Conservation (phyloP, 2,797 vertebrate genomes). For the Alcedo atthis region DNA sequence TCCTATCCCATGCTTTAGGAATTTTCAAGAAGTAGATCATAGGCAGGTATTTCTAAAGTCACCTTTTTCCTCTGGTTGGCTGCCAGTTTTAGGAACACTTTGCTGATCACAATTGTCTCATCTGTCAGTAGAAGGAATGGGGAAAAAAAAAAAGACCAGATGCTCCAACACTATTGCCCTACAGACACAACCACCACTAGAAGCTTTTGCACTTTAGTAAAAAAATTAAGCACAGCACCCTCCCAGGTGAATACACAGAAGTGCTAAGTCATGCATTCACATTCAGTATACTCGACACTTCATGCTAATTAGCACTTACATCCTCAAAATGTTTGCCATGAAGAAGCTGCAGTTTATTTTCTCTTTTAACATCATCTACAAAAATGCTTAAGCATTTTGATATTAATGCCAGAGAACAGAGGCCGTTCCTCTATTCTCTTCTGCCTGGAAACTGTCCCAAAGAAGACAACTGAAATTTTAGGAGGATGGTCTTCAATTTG, state of each 20-base stretch:
- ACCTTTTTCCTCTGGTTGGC: neutral
- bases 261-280: neutral
- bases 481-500: neutral
- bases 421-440: neutral
- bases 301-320: neutral
- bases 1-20: rapidly evolving
- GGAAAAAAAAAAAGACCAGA: neutral
- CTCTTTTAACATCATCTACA: neutral
- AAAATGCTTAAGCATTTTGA: neutral
- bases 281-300: neutral
- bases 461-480: neutral
- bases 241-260: neutral
- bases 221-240: neutral
- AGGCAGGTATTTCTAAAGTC: neutral
- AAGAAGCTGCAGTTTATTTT: neutral
- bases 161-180: neutral
- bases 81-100: neutral
- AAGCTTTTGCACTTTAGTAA: neutral
- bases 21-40: neutral
- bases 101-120: neutral
- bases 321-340: neutral
- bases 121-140: neutral
- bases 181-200: neutral
- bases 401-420: neutral
- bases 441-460: neutral